Evolutionary conservation across 1,140 invertebrate genomes (phyloP).

Genomic region (Hyposmocoma kahamanoa): DNA sequence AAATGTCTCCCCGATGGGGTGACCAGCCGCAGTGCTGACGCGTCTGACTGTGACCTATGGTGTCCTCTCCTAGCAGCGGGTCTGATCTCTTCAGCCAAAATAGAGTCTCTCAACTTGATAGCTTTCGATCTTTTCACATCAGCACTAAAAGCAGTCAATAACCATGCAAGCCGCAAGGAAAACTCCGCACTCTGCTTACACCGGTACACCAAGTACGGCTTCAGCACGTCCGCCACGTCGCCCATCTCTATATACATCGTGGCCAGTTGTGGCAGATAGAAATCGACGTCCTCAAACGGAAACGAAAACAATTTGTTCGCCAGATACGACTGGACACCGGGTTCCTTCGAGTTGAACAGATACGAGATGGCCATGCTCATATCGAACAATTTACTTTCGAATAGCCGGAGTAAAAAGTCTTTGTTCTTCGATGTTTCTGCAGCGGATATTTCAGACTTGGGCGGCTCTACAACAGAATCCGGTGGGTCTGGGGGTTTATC

Average conservation of each 20-base stretch:
- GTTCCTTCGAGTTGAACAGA: constrained; percentile 98
- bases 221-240: constrained; percentile 94
- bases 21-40: constrained; percentile 78
- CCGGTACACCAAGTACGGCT: constrained; percentile 96
- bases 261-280: constrained; percentile 97
- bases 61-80: constrained; percentile 75
- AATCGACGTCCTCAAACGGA: constrained; percentile 92
- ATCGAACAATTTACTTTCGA: constrained; percentile 97
- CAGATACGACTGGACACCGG: constrained; percentile 96
- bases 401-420: constrained; percentile 86
- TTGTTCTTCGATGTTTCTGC: constrained; percentile 56
- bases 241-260: constrained; percentile 99
- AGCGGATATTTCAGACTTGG: constrained; percentile 26
- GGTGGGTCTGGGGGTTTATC: constrained; percentile 69
- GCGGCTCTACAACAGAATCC: constrained; percentile 38
- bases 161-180: constrained; percentile 95
- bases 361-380: constrained; percentile 98
- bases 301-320: constrained; percentile 98
- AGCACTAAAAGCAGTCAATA: constrained; percentile 94
- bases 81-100: constrained; percentile 90
- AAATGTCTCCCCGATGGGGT: constrained; percentile 78
- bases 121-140: constrained; percentile 91
- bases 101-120: constrained; percentile 90
- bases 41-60: constrained; percentile 93
- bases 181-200: constrained; percentile 96